phyloP scores from a whole-genome alignment of 2,113 vertebrate species.

The Meriones unguiculatus region DNA sequence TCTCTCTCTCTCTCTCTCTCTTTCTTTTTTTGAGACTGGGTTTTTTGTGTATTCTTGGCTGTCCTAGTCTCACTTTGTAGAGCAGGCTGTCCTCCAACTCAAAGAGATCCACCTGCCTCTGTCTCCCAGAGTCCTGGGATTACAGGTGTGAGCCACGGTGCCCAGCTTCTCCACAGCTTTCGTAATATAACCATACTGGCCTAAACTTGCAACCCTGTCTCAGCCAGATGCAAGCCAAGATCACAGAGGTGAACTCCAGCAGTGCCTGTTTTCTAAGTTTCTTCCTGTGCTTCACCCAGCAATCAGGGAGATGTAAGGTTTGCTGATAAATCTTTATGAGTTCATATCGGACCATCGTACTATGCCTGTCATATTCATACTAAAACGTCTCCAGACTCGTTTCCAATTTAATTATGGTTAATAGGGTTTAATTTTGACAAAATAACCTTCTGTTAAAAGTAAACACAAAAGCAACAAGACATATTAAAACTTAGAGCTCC shows the following conservation, averaged over 20 bases:
- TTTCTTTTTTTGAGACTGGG: too few species aligned
- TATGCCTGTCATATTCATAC: not conserved
- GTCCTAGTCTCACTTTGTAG: too few species aligned
- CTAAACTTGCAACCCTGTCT: not conserved
- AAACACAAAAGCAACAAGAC: constrained; percentile 53
- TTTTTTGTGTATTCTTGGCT: too few species aligned
- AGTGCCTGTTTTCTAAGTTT: constrained; percentile 47
- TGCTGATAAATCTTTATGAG: constrained; percentile 10
- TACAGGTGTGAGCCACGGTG: too few species aligned
- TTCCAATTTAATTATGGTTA: constrained; percentile 25
- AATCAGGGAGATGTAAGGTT: constrained; percentile 36
- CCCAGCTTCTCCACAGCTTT: not conserved
- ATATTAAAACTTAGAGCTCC: constrained; percentile 39
- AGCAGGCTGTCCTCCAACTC: too few species aligned
- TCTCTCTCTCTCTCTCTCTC: too few species aligned
- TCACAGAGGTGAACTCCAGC: not conserved
- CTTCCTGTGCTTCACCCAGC: not conserved
- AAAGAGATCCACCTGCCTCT: too few species aligned
- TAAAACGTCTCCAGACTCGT: constrained; percentile 26
- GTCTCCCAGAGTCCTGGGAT: too few species aligned
- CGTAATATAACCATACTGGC: not conserved
- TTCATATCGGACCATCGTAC: not conserved
- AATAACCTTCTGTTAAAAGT: constrained; percentile 32
- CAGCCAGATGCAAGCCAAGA: not conserved
- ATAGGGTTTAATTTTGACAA: constrained; percentile 48